Evolutionary conservation across 2,888 invertebrate species (phyloP), one percentile per base, ranked within the genome.

Genomic region (Troides helena): DNA sequence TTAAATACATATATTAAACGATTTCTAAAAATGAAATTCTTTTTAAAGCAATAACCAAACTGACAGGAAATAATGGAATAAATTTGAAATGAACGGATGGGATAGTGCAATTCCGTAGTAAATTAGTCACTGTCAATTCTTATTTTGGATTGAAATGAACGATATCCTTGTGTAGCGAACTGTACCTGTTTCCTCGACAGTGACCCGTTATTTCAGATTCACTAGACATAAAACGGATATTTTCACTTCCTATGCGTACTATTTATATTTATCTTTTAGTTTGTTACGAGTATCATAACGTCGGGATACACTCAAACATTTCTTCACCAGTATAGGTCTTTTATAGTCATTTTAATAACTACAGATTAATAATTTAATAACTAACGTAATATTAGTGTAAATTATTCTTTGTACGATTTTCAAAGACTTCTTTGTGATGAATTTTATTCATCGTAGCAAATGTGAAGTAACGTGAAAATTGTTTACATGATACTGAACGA

Each of bases 141-240:
- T 77, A 74, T 79, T 80, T 80, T 74, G 73, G 73, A 77, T 75
- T 74, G 73, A 72, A 78, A 74, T 72, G 73, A 72, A 77, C 73
- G 80, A 80, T 79, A 78, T 82, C 81, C 79, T 75, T 76, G 77
- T 77, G 72, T 78, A 80, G 68, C 80, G 74, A 78, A 79, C 80
- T 79, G 81, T 73, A 81, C 73, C 70, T 74, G 72, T 82, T 85
- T 85, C 84, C 85, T 81, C 71, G 70, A 76, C 78, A 83, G 79
- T 85, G 85, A 86, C 85, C 85, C 85, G 84, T 85, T 85, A 83
- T 79, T 81, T 81, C 78, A 78, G 85, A 89, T 88, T 89, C 87
- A 88, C 81, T 85, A 82, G 80, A 66, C 68, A 81, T 80, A 67
- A 74, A 73, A 69, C 73, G 66, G 68, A 72, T 64, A 50, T 67